phyloP scores from a whole-genome alignment of 2,888 invertebrate genomes.

The Latrodectus hesperus region DNA sequence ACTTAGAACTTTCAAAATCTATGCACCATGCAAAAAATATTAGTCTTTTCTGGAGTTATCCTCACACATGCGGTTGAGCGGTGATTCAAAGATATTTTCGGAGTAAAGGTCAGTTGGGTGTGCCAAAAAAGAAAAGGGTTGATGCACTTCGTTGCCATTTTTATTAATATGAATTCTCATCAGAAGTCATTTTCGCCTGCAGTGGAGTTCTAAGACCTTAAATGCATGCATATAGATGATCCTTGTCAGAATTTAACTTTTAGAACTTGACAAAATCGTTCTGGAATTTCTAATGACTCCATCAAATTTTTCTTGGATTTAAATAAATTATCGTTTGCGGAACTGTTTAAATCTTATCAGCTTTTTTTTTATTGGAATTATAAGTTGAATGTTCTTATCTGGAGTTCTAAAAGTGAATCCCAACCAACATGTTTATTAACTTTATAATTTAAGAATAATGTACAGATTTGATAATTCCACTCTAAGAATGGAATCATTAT shows the following conservation, averaged over 20 bases:
- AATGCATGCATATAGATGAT: not conserved
- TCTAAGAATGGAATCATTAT: too few relatives aligned
- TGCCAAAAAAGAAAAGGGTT: constrained; percentile 1
- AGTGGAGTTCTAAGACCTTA: not conserved
- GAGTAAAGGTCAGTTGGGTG: constrained; percentile 42
- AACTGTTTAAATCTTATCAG: too few relatives aligned
- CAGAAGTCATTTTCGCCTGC: not conserved
- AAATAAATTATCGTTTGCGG: too few relatives aligned
- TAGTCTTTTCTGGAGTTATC: constrained; percentile 48
- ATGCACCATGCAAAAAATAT: constrained; percentile 54
- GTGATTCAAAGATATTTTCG: constrained; percentile 47
- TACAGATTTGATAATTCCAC: too few relatives aligned
- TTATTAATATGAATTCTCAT: not conserved
- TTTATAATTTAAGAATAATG: too few relatives aligned
- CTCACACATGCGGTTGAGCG: constrained; percentile 18
- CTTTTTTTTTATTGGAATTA: too few relatives aligned
- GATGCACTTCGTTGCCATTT: constrained; percentile 3
- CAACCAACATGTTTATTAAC: too few relatives aligned
- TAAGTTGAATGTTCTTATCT: too few relatives aligned
- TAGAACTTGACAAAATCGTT: not conserved
- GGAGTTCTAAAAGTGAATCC: too few relatives aligned
- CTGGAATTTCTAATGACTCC: not conserved
- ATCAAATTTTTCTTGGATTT: too few relatives aligned
- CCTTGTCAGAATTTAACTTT: not conserved
- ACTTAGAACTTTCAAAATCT: constrained; percentile 48